These are phyloP conservation scores for Microplitis mediator DNA, from an alignment of 1,140 invertebrate species.

Conservation along the genomic window DNA sequence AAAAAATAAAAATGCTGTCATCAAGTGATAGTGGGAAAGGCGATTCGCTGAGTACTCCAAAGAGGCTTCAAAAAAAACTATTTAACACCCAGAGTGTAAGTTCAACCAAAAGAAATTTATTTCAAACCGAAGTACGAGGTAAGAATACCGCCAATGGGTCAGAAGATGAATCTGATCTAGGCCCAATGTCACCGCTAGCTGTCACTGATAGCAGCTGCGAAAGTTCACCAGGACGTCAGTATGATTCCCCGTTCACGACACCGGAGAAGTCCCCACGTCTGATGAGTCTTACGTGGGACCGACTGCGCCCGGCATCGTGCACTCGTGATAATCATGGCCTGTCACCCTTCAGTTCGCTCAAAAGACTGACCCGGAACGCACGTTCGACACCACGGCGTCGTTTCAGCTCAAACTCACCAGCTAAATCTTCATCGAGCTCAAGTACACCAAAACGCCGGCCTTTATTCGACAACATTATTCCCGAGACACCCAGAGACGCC, in stretches of 20 bases:
- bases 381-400: constrained; percentile 38
- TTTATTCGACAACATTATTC: not conserved
- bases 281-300: constrained; percentile 33
- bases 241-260: constrained; percentile 37
- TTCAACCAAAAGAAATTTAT: constrained; percentile 46
- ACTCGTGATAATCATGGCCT: constrained; percentile 8
- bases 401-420: constrained; percentile 28
- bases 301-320: constrained; percentile 21
- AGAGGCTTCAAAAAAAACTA: constrained; percentile 40
- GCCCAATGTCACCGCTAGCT: constrained; percentile 51
- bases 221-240: constrained; percentile 43
- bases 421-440: constrained; percentile 14
- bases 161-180: constrained; percentile 51
- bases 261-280: constrained; percentile 37
- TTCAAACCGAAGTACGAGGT: constrained; percentile 23
- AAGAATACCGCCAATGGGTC: constrained; percentile 29
- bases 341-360: constrained; percentile 43
- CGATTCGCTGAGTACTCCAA: constrained; percentile 39
- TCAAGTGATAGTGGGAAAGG: constrained; percentile 25
- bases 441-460: constrained; percentile 1
- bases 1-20: constrained; percentile 9
- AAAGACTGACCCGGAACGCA: constrained; percentile 35
- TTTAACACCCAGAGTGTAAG: constrained; percentile 29
- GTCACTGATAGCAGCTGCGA: constrained; percentile 39
- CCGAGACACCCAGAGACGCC: not conserved